phyloP scores from a whole-genome alignment of 2,888 invertebrate species.

The Pardosa pseudoannulata region DNA sequence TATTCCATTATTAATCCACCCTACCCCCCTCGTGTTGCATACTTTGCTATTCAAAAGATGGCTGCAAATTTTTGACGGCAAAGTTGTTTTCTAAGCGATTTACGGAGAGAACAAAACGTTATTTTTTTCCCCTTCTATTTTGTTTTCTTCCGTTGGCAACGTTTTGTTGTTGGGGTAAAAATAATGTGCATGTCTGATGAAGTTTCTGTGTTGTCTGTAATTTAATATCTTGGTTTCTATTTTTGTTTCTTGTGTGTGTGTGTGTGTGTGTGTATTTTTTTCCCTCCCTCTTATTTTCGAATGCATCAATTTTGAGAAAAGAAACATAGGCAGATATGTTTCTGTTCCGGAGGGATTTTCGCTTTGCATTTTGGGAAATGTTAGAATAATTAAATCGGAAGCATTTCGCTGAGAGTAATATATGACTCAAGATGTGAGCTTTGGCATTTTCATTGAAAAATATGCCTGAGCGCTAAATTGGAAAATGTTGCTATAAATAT shows the following conservation, averaged over 20 bases:
- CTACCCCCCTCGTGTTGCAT: conserved; percentile 13
- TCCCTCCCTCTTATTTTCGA: not conserved
- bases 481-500: not conserved
- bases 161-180: conserved; percentile 1
- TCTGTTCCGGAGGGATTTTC: not conserved
- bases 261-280: not conserved
- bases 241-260: not conserved
- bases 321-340: not conserved
- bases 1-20: conserved; percentile 68
- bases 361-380: not conserved
- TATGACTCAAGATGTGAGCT: no score
- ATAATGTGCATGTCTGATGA: conserved; percentile 20
- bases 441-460: not conserved
- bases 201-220: conserved; percentile 2
- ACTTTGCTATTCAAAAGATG: conserved; percentile 23
- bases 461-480: no score
- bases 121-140: not conserved
- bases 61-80: conserved; percentile 17
- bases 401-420: not conserved
- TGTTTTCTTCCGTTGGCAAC: conserved; percentile 9
- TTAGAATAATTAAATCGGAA: not conserved
- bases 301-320: not conserved
- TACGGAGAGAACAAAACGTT: conserved; percentile 28
- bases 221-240: not conserved
- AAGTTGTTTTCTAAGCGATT: conserved; percentile 28